These are phyloP conservation scores for Platyrinchus mystaceus DNA, from an alignment of 2,797 vertebrate species.

Conservation along the genomic window DNA sequence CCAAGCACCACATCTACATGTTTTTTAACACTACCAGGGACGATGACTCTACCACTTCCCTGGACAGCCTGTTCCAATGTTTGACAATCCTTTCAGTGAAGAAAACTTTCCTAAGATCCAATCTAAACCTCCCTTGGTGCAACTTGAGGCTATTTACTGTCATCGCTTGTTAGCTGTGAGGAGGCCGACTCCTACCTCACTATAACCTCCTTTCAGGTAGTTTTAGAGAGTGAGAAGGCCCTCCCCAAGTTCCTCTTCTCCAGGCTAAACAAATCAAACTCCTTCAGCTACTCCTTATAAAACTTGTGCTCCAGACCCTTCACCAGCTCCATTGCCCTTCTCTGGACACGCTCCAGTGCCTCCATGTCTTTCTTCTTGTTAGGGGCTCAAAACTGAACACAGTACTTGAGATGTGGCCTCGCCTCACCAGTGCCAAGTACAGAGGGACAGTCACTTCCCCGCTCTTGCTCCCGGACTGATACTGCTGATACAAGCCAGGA, in stretches of 20 bases:
- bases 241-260: background rate
- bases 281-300: background rate
- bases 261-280: background rate
- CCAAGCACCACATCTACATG: background rate
- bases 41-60: accelerated
- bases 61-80: background rate
- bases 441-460: background rate
- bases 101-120: background rate
- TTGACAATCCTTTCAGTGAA: background rate
- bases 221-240: background rate
- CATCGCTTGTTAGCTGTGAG: background rate
- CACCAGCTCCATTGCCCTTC: background rate
- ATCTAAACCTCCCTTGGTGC: background rate
- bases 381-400: background rate
- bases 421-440: background rate
- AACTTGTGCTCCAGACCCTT: background rate
- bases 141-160: background rate
- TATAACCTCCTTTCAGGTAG: background rate
- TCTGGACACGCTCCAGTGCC: background rate
- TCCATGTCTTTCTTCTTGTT: background rate
- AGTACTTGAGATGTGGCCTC: background rate
- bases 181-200: background rate
- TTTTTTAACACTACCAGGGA: background rate
- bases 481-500: background rate
- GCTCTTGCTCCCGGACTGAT: background rate